Evolutionary conservation across 2,797 vertebrate species (phyloP).

Genomic region (Microctenopoma lineatum): DNA sequence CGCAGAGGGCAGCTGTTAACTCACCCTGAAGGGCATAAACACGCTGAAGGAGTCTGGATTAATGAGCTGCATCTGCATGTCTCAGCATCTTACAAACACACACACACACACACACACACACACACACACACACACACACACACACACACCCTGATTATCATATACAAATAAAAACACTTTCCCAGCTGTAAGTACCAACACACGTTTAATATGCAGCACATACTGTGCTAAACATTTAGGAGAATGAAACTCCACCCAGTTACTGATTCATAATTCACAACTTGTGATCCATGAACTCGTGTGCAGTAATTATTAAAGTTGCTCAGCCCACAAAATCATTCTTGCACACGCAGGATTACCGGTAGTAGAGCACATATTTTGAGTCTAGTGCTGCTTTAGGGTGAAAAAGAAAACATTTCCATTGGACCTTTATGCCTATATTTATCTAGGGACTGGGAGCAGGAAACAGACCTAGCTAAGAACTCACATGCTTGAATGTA

Average conservation of each 20-base stretch:
- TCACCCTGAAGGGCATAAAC: conserved; percentile 75
- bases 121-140: conserved; percentile 43
- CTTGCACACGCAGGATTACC: not conserved
- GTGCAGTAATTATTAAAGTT: not conserved
- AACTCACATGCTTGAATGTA: too few species aligned
- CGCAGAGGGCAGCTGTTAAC: conserved; percentile 71
- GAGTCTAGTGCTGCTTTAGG: not conserved
- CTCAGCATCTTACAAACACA: conserved; percentile 52
- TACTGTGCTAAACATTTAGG: conserved; percentile 2
- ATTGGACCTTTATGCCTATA: not conserved
- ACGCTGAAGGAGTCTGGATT: conserved; percentile 73
- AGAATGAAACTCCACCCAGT: conserved; percentile 5
- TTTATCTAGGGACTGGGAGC: not conserved
- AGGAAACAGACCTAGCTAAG: too few species aligned
- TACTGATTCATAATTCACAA: conserved; percentile 18
- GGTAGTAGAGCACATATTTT: not conserved
- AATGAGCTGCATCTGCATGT: conserved; percentile 69
- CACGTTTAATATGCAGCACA: conserved; percentile 32
- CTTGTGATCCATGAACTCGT: conserved; percentile 20
- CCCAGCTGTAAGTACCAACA: conserved; percentile 48
- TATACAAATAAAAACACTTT: conserved; percentile 50
- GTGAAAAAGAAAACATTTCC: not conserved
- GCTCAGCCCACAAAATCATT: not conserved
- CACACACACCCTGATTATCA: conserved; percentile 42
- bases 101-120: conserved; percentile 39